Percentiles rank a stretch among this genome's conserved stretches.
phyloP scores from a whole-genome alignment of 2,113 vertebrate species.

The Macheiramphus alcinus region DNA sequence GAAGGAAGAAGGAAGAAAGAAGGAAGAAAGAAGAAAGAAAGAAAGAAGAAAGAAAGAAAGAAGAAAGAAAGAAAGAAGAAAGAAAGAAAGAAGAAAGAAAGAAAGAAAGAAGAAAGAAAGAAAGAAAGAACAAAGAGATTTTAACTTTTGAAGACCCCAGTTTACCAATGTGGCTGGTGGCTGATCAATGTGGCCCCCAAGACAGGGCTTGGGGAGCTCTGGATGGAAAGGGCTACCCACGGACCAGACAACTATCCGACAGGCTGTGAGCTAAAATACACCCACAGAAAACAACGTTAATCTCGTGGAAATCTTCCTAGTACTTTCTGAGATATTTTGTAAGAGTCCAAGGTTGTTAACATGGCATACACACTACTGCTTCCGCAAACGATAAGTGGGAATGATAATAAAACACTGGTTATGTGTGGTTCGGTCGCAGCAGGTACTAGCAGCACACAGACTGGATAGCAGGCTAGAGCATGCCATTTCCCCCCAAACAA shows the following conservation, averaged over 20 bases:
- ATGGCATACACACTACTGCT: neutral
- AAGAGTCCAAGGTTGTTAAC: neutral
- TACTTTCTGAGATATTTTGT: neutral
- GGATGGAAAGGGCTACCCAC: neutral
- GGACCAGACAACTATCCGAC: neutral
- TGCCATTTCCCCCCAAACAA: neutral
- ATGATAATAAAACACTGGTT: neutral
- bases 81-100: accelerated
- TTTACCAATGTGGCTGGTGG: neutral
- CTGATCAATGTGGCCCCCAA: accelerated
- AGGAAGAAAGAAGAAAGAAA: accelerated
- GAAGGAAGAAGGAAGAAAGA: accelerated
- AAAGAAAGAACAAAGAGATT: accelerated
- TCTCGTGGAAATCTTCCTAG: neutral
- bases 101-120: accelerated
- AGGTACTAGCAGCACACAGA: neutral
- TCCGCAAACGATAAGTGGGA: neutral
- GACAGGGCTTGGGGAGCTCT: neutral
- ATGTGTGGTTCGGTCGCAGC: neutral
- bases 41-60: neutral
- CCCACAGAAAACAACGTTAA: neutral
- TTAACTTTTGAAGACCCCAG: neutral
- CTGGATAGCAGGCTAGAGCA: neutral
- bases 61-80: too few relatives aligned
- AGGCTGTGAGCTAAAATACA: neutral